phyloP scores from a whole-genome alignment of 2,797 vertebrate genomes.

The Limosa lapponica region DNA sequence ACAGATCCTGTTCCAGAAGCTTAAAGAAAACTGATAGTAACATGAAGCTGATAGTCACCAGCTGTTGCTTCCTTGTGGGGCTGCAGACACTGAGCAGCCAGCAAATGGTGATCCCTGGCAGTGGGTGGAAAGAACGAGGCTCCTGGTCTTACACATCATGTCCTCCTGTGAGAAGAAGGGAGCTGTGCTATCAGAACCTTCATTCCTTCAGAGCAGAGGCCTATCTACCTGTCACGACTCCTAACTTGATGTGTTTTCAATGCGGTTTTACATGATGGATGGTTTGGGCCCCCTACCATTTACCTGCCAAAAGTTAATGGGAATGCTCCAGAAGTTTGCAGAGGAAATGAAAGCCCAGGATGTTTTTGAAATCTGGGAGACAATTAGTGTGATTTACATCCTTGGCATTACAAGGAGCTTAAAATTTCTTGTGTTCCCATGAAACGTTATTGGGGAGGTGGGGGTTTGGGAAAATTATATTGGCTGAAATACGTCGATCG shows the following conservation, averaged over 20 bases:
- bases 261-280: slow-evolving; percentile 50
- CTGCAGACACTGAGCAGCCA: not conserved
- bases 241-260: slow-evolving; percentile 57
- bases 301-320: slow-evolving; percentile 67
- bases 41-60: not conserved
- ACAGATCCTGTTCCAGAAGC: not conserved
- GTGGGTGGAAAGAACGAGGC: not conserved
- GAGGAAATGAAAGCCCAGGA: slow-evolving; percentile 69
- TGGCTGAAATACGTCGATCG: slow-evolving; percentile 49
- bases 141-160: not conserved
- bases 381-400: slow-evolving; percentile 78
- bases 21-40: not conserved
- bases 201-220: slow-evolving; percentile 8
- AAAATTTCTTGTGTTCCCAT: slow-evolving; percentile 55
- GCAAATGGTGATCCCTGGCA: not conserved
- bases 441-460: not conserved
- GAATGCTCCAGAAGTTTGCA: slow-evolving; percentile 40
- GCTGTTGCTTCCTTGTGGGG: not conserved
- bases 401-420: slow-evolving; percentile 51
- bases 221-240: slow-evolving; percentile 14
- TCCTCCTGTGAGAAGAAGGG: not conserved
- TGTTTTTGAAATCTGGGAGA: slow-evolving; percentile 64
- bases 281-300: slow-evolving; percentile 28
- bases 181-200: not conserved
- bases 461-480: slow-evolving; percentile 30